These are phyloP conservation scores for Ephestia elutella DNA, from an alignment of 1,140 invertebrate genomes.

Conservation along the genomic window DNA sequence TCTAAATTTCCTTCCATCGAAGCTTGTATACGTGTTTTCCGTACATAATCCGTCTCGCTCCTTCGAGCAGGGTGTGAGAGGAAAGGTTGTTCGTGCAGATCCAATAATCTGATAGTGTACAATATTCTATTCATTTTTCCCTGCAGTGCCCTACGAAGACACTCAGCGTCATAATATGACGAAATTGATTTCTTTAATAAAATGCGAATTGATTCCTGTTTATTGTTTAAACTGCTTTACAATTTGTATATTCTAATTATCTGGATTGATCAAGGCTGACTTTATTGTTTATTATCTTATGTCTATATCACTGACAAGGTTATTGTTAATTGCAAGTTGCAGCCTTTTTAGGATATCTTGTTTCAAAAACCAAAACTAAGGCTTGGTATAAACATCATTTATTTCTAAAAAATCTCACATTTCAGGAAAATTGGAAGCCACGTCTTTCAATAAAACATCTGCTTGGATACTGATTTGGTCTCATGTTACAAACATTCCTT, in stretches of 20 bases:
- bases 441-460: constrained; percentile 18
- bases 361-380: constrained; percentile 35
- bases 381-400: constrained; percentile 36
- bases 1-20: background rate
- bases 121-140: constrained; percentile 23
- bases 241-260: too few relatives aligned
- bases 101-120: constrained; percentile 28
- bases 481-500: constrained; percentile 9
- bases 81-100: constrained; percentile 19
- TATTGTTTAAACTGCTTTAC: background rate
- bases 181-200: background rate
- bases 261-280: too few relatives aligned
- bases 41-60: constrained; percentile 13
- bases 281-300: background rate
- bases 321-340: constrained; percentile 7
- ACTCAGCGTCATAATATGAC: background rate
- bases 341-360: background rate
- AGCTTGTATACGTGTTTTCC: constrained; percentile 2
- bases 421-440: constrained; percentile 33
- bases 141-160: background rate
- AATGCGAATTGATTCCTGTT: background rate
- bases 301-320: constrained; percentile 9
- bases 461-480: constrained; percentile 22
- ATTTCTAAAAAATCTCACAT: constrained; percentile 43
- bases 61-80: constrained; percentile 10